These are phyloP conservation scores for Muschampia plurimacula DNA, from an alignment of 2,888 invertebrate genomes.

Conservation along the genomic window DNA sequence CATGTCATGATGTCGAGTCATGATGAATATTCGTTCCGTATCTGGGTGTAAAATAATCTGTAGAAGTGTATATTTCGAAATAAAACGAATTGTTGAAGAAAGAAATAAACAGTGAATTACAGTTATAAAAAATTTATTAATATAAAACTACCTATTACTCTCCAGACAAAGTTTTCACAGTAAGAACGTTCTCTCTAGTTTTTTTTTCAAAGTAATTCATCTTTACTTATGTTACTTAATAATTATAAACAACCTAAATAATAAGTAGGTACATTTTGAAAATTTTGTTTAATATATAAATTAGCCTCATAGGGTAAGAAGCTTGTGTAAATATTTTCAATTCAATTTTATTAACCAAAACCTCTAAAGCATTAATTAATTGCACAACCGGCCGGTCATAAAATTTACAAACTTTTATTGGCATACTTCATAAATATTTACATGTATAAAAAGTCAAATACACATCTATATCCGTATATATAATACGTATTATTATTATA, in stretches of 20 bases:
- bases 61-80: too few species aligned
- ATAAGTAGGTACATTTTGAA: conserved; percentile 4
- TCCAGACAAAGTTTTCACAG: not conserved
- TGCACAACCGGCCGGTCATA: conserved; percentile 82
- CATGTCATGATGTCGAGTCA: too few species aligned
- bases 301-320: conserved; percentile 32
- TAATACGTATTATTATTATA: not conserved
- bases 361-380: conserved; percentile 51
- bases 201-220: not conserved
- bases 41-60: too few species aligned
- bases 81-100: too few species aligned
- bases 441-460: not conserved
- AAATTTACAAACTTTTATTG: conserved; percentile 60
- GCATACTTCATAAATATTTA: conserved; percentile 54
- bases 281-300: conserved; percentile 34
- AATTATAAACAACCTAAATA: not conserved
- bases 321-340: conserved; percentile 24
- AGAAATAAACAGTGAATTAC: too few species aligned
- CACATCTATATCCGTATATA: too few species aligned
- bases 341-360: conserved; percentile 33
- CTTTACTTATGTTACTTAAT: not conserved
- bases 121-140: too few species aligned
- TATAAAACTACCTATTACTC: not conserved
- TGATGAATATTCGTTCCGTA: too few species aligned
- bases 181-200: not conserved